These are phyloP conservation scores for Nymphicus hollandicus DNA, from an alignment of 2,113 vertebrate genomes.

Conservation along the genomic window DNA sequence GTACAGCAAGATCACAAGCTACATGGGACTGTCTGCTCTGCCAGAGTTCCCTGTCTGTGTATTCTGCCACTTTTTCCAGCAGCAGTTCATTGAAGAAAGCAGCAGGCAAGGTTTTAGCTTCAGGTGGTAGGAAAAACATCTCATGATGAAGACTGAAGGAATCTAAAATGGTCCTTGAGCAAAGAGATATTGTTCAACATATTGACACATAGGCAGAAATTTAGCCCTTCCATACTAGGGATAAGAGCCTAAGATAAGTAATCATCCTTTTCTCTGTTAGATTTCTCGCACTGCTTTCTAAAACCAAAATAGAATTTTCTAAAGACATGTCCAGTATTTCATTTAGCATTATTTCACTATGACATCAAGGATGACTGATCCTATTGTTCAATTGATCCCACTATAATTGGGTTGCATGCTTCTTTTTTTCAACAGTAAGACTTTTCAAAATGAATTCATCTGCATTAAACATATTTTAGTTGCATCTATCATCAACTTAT, in stretches of 20 bases:
- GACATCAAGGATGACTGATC: not conserved
- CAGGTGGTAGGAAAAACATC: not conserved
- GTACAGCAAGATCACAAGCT: not conserved
- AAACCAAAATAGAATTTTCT: not conserved
- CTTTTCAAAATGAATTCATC: not conserved
- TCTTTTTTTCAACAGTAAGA: not conserved
- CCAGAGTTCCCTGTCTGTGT: not conserved
- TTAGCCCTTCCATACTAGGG: not conserved
- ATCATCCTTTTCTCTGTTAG: not conserved
- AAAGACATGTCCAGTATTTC: not conserved
- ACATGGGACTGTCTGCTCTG: not conserved
- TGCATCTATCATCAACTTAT: not conserved
- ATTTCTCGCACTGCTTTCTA: not conserved
- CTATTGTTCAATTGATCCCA: not conserved
- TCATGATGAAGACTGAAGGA: not conserved
- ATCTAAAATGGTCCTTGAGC: not conserved
- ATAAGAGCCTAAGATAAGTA: not conserved
- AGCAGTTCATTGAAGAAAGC: not conserved
- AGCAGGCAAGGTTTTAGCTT: not conserved
- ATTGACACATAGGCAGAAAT: not conserved
- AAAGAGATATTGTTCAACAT: not conserved
- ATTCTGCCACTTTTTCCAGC: not conserved
- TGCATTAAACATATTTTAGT: not conserved
- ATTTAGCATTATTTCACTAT: not conserved
- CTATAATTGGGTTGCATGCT: not conserved